phyloP scores from a whole-genome alignment of 2,113 vertebrate species.

The Lipotes vexillifer region DNA sequence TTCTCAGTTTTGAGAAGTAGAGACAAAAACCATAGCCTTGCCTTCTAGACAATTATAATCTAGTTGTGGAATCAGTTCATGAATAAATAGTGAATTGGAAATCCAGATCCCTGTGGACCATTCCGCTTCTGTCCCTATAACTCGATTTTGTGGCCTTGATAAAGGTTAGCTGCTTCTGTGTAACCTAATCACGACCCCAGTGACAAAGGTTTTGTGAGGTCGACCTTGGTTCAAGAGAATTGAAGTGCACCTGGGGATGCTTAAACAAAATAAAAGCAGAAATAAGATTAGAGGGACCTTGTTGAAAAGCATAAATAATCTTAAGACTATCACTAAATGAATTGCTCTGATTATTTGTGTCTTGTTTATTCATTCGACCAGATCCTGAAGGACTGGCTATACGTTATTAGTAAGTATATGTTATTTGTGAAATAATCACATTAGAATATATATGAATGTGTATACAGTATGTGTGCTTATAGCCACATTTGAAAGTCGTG shows the following conservation, averaged over 20 bases:
- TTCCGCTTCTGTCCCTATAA: not conserved
- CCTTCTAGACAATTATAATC: not conserved
- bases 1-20: not conserved
- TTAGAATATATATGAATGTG: not conserved
- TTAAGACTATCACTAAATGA: not conserved
- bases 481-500: not conserved
- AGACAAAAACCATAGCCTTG: not conserved
- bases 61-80: not conserved
- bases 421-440: not conserved
- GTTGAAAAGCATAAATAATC: not conserved
- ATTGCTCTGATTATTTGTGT: not conserved
- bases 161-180: not conserved
- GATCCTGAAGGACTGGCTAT: not conserved
- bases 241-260: not conserved
- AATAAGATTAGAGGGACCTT: not conserved
- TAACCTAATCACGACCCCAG: not conserved
- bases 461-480: not conserved
- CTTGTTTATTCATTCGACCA: not conserved
- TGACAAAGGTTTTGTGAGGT: not conserved
- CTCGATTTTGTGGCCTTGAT: not conserved
- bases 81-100: not conserved
- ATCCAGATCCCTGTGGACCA: not conserved
- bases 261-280: constrained; percentile 7
- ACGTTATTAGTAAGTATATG: not conserved
- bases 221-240: not conserved